Conservation (phyloP, 2,797 vertebrate species). For the Tragelaphus oryx region DNA sequence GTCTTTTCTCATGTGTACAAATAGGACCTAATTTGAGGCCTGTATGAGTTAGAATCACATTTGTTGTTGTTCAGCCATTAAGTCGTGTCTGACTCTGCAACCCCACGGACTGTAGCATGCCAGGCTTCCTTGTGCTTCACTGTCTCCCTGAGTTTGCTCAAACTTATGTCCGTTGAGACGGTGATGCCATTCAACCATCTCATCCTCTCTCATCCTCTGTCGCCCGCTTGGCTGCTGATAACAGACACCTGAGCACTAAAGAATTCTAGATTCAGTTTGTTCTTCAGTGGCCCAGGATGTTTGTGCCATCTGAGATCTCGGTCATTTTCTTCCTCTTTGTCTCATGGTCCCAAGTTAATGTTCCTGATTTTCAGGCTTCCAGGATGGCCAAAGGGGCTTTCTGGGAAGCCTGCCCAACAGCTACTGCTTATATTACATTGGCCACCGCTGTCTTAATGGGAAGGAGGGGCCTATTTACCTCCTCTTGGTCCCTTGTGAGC, state of each 20-base stretch:
- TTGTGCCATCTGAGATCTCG: background rate
- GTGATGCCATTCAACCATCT: background rate
- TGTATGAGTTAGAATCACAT: background rate
- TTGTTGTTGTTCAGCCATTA: background rate
- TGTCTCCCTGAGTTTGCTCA: background rate
- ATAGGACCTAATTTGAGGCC: background rate
- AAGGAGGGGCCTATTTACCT: background rate
- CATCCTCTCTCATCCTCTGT: background rate
- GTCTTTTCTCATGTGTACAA: background rate
- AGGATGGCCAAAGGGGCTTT: background rate
- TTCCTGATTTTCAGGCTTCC: background rate
- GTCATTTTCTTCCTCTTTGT: background rate
- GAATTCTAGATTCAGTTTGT: background rate
- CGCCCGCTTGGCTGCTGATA: background rate
- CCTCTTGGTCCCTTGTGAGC: background rate
- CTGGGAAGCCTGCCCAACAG: background rate
- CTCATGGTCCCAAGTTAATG: background rate
- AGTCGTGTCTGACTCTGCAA: background rate
- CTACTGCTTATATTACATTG: background rate
- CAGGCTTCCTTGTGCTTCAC: background rate
- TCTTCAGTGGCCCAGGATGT: background rate
- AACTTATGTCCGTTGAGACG: background rate
- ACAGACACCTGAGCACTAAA: background rate
- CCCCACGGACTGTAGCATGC: background rate
- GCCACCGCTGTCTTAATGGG: background rate